A percentile compares a stretch with the other conserved stretches of the same genome.
Conservation (phyloP, 1,140 invertebrate species). For the Drosophila trapezifrons region DNA sequence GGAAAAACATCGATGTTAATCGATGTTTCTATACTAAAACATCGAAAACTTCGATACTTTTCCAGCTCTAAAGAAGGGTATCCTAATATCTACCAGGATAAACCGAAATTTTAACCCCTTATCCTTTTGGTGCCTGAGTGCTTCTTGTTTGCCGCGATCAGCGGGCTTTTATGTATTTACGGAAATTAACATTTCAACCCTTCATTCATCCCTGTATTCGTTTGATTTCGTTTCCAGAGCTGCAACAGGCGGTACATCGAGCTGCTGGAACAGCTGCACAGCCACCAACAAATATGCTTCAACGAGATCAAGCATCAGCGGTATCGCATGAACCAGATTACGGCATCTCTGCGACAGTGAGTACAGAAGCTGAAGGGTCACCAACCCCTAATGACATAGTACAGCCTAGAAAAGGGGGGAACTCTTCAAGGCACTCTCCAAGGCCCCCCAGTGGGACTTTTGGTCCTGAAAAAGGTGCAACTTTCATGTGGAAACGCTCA, state of each 20-base stretch:
- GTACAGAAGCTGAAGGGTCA: conserved; percentile 38
- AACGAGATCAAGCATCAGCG: conserved; percentile 94
- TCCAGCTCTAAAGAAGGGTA: too few relatives aligned
- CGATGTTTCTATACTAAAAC: too few relatives aligned
- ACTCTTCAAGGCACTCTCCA: too few relatives aligned
- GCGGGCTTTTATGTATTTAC: conserved; percentile 3
- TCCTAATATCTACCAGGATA: neutral
- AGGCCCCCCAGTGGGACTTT: too few relatives aligned
- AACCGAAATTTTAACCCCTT: neutral
- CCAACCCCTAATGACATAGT: conserved; percentile 1
- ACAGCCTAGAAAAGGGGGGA: too few relatives aligned
- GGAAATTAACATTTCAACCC: conserved; percentile 3
- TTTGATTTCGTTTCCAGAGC: conserved; percentile 84
- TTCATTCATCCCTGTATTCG: neutral
- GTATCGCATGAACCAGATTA: conserved; percentile 93
- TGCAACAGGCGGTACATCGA: conserved; percentile 91
- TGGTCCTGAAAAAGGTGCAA: too few relatives aligned
- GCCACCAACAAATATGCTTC: conserved; percentile 94
- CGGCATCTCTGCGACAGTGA: conserved; percentile 91
- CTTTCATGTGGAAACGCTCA: too few relatives aligned
- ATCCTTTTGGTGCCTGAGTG: neutral
- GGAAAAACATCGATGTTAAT: too few relatives aligned
- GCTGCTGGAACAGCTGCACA: conserved; percentile 92
- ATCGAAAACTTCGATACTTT: too few relatives aligned
- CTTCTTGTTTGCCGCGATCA: neutral